phyloP scores from a whole-genome alignment of 1,140 invertebrate species.

The Pinna nobilis region DNA sequence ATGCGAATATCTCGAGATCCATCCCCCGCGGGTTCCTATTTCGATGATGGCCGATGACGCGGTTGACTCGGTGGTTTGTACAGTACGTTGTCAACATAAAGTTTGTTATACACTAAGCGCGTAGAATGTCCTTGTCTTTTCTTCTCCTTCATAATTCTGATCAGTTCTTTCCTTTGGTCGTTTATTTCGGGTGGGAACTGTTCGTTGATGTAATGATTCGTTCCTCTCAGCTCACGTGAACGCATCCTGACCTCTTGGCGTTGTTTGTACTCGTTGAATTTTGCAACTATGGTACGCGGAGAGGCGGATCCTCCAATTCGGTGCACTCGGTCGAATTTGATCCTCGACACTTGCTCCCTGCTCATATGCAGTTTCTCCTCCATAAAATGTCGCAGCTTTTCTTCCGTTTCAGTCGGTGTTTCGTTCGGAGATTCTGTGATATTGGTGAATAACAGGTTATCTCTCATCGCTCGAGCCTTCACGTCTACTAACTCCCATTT shows the following conservation, averaged over 20 bases:
- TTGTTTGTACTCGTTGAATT: neutral
- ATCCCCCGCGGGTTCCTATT: neutral
- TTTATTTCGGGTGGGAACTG: slow-evolving; percentile 9
- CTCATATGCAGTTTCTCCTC: neutral
- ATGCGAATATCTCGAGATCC: neutral
- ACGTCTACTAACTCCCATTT: neutral
- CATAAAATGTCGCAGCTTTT: neutral
- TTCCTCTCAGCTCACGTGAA: neutral
- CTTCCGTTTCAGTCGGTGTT: neutral
- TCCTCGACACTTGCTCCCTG: neutral
- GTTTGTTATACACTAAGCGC: slow-evolving; percentile 1
- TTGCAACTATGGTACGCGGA: neutral
- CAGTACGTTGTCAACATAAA: slow-evolving; percentile 4
- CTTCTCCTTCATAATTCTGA: neutral
- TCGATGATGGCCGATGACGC: neutral
- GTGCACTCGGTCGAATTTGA: neutral
- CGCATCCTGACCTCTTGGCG: neutral
- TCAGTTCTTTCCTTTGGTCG: neutral
- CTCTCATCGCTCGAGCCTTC: neutral
- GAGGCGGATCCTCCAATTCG: neutral
- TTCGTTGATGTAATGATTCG: neutral
- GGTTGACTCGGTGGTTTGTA: neutral
- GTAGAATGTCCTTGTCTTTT: neutral
- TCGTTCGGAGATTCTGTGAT: neutral
- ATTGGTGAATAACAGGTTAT: neutral